These are phyloP conservation scores for Leucophora obtusa DNA, from an alignment of 2,888 invertebrate genomes.

Conservation along the genomic window DNA sequence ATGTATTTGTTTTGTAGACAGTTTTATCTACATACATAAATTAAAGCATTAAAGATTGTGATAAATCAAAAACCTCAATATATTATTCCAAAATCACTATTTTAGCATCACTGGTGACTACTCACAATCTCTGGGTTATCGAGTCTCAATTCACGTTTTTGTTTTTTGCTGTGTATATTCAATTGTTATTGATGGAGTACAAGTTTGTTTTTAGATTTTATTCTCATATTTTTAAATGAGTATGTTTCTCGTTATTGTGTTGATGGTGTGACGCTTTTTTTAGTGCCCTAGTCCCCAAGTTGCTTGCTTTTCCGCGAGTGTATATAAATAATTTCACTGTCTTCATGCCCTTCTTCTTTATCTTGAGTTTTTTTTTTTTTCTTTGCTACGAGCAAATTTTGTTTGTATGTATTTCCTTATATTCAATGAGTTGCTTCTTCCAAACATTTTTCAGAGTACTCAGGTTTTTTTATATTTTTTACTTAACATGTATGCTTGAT, in stretches of 20 bases:
- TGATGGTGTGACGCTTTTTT: constrained; percentile 35
- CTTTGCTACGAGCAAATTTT: background rate
- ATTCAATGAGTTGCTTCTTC: too few species aligned
- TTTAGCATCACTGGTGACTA: background rate
- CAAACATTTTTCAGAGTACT: background rate
- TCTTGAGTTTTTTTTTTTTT: background rate
- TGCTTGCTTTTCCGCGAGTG: constrained; percentile 9
- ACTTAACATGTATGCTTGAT: constrained; percentile 7
- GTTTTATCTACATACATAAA: too few species aligned
- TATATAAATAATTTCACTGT: background rate
- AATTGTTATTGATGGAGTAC: background rate
- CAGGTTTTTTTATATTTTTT: background rate
- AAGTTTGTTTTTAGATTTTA: background rate
- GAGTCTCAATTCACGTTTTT: background rate
- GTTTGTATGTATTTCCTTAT: background rate
- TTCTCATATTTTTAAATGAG: background rate
- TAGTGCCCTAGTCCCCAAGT: constrained; percentile 53
- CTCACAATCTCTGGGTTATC: background rate
- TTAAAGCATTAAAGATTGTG: too few species aligned
- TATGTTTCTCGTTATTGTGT: constrained; percentile 6
- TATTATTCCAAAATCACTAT: too few species aligned
- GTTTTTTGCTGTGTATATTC: background rate
- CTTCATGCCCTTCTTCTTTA: background rate
- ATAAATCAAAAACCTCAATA: too few species aligned
- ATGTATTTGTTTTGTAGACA: too few species aligned